phyloP scores from a whole-genome alignment of 2,113 vertebrate genomes.

The Lynx canadensis region DNA sequence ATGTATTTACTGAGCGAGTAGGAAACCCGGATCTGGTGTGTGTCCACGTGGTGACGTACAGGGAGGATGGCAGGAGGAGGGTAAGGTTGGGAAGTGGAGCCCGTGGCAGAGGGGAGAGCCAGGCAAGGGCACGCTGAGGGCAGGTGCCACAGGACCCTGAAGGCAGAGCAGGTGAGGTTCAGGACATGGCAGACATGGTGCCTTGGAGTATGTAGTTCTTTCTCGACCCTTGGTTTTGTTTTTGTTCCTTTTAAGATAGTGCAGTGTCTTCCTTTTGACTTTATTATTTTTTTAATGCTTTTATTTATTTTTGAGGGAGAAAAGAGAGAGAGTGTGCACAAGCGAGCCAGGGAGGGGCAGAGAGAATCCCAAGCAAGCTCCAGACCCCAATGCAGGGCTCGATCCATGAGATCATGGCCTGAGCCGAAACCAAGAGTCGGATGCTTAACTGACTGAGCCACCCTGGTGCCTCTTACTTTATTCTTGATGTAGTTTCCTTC shows the following conservation, averaged over 20 bases:
- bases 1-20: neutral
- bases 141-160: rapidly evolving
- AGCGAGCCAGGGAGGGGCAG: no score
- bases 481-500: neutral
- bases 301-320: no score
- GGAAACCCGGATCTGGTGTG: rapidly evolving
- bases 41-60: neutral
- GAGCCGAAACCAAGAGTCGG: no score
- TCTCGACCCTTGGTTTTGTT: neutral
- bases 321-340: no score
- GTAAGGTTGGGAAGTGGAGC: no score
- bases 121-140: neutral
- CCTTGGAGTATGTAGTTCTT: neutral
- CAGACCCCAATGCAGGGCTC: no score
- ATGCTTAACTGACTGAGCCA: no score
- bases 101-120: neutral
- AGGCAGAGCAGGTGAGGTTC: no score
- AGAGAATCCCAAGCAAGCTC: no score
- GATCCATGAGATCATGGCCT: no score
- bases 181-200: neutral
- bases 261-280: neutral
- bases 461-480: neutral
- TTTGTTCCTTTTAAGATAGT: neutral
- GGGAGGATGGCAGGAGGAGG: neutral
- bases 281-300: no score